phyloP scores from a whole-genome alignment of 2,888 invertebrate genomes.

The Tuberolachnus salignus region DNA sequence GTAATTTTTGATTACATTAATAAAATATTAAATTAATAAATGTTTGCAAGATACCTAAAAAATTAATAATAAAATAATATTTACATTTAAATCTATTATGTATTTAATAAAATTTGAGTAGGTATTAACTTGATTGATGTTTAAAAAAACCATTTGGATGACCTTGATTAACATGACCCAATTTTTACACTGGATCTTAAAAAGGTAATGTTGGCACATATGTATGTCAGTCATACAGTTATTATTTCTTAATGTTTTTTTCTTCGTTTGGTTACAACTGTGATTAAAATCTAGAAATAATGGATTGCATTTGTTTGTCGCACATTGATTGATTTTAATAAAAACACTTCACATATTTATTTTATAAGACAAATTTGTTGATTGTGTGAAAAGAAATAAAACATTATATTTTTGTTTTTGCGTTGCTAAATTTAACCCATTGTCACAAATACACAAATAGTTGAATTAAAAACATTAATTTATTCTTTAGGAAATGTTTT shows the following conservation, averaged over 20 bases:
- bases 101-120: conserved; percentile 1
- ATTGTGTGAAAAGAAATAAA: neutral
- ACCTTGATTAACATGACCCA: conserved; percentile 45
- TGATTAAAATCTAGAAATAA: neutral
- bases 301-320: neutral
- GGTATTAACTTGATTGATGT: conserved; percentile 15
- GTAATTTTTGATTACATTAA: neutral
- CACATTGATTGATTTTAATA: conserved; percentile 18
- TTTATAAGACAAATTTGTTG: neutral
- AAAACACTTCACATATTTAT: neutral
- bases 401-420: neutral
- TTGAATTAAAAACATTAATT: neutral
- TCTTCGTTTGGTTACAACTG: conserved; percentile 18
- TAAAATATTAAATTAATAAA: neutral
- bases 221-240: conserved; percentile 27
- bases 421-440: neutral
- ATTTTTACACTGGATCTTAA: conserved; percentile 42
- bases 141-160: conserved; percentile 15
- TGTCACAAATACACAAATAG: neutral
- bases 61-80: neutral
- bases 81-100: conserved; percentile 6
- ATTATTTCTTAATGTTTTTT: conserved; percentile 19
- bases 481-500: conserved; percentile 5
- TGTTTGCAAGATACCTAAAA: neutral
- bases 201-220: conserved; percentile 50